Base-by-base conservation (phyloP, 2,888 invertebrate species). In the Ectemnius cavifrons region DNA sequence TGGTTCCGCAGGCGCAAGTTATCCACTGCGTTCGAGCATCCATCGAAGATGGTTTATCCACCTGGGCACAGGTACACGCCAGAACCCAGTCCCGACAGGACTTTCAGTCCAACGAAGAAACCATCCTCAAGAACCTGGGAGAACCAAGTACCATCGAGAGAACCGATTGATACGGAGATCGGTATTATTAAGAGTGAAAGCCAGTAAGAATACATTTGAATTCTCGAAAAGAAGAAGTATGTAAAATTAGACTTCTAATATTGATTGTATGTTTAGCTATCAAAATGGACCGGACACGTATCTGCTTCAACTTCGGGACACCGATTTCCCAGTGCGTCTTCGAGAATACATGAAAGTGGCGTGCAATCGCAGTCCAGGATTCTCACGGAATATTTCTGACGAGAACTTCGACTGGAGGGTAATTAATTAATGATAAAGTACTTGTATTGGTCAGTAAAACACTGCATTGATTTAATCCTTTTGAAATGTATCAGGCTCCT, bases 211-310 rank as follows among this genome's bases (percentile, higher is more conserved):
- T 61, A 57, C 2, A 49, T 61, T 62, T 18, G 8, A 16, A 68
- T 61, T 60, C 18, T 11, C 46, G 4, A 52, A 28, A 52, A 28
- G 23, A 8, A 0, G 6, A n/a, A 13, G 16, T 13, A 2, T 6
- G 16, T 47, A 6, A 6, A 20, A 49, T 46, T 2, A 18, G 28
- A 71, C 20, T 6, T 47, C 37, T 37, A 37, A 37, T 37, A 8
- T 8, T 37, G 1, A 37, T 37, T 11, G 37, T 8, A 37, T 37
- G 37, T 37, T 4, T 45, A 97, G 97, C 88, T 98, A 98, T 92
- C 98, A 98, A 92, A 96, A 97, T 91, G 99, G 99, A 0, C 98
- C 98, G 0, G 99, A 99, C 90, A 98, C 99, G 0, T 98, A 99
- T 91, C 92, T 99, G 6, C 93, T 99, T 58, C 99, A 99, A 89